Conservation (phyloP, 2,113 vertebrate genomes). For the Psilopogon haemacephalus region DNA sequence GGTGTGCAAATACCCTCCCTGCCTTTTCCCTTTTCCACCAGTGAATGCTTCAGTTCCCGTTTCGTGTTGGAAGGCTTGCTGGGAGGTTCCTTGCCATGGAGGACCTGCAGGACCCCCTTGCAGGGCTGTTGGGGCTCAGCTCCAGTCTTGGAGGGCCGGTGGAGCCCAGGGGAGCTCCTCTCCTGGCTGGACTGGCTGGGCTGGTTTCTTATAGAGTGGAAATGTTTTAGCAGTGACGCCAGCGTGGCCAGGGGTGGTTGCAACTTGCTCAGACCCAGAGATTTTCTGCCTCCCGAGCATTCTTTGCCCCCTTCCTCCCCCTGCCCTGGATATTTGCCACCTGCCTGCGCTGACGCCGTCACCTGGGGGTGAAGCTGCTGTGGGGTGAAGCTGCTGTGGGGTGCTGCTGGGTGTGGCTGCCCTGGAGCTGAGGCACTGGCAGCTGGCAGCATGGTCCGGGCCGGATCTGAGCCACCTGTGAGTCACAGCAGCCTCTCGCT, state of each 20-base stretch:
- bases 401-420: neutral
- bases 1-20: neutral
- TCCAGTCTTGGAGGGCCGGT: neutral
- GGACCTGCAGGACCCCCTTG: neutral
- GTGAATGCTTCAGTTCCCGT: neutral
- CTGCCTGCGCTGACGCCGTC: neutral
- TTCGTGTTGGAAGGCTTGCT: neutral
- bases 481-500: neutral
- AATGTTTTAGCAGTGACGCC: conserved; percentile 58
- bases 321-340: neutral
- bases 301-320: conserved; percentile 9
- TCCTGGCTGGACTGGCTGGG: conserved; percentile 36
- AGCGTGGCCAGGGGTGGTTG: conserved; percentile 21
- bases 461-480: neutral
- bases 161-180: neutral
- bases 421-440: neutral
- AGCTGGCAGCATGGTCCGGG: neutral
- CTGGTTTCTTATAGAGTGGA: conserved; percentile 49
- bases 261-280: conserved; percentile 29
- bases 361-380: accelerated
- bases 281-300: neutral
- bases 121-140: neutral
- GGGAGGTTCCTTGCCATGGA: neutral
- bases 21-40: neutral
- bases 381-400: accelerated